These are phyloP conservation scores for Eupithecia abbreviata DNA, from an alignment of 2,888 invertebrate species.

Conservation along the genomic window DNA sequence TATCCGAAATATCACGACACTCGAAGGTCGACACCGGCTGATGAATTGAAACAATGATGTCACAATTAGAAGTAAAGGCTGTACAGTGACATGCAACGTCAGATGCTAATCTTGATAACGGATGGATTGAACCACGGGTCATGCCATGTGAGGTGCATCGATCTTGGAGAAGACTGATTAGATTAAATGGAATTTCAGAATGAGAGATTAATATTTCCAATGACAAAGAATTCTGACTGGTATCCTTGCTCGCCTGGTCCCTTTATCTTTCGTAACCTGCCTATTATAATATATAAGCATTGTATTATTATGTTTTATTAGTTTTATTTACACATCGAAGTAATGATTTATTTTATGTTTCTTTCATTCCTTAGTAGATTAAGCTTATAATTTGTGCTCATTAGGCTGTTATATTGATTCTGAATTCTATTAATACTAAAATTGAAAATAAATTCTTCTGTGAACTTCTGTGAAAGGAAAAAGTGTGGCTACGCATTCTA, in stretches of 20 bases:
- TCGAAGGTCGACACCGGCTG: slow-evolving; percentile 66
- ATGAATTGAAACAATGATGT: slow-evolving; percentile 78
- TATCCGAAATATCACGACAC: slow-evolving; percentile 48
- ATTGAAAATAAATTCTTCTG: no score
- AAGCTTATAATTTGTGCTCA: background rate
- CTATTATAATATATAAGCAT: background rate
- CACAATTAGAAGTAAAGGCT: slow-evolving; percentile 67
- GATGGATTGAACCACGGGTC: slow-evolving; percentile 41
- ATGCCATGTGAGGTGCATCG: slow-evolving; percentile 35
- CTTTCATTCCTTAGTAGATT: background rate
- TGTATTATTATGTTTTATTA: background rate
- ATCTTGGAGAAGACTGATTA: slow-evolving; percentile 26
- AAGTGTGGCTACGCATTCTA: background rate
- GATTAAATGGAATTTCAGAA: slow-evolving; percentile 7
- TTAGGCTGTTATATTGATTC: no score
- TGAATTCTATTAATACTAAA: no score
- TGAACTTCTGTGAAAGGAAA: background rate
- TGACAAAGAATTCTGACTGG: background rate
- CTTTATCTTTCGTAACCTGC: background rate
- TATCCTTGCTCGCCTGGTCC: background rate
- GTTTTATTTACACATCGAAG: no score
- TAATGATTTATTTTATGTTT: no score
- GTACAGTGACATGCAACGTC: slow-evolving; percentile 55
- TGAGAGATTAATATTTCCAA: background rate
- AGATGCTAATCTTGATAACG: slow-evolving; percentile 34